A percentile compares a stretch with the other conserved stretches of the same genome.
phyloP scores from a whole-genome alignment of 2,888 invertebrate species.

The Drosophila mimica region DNA sequence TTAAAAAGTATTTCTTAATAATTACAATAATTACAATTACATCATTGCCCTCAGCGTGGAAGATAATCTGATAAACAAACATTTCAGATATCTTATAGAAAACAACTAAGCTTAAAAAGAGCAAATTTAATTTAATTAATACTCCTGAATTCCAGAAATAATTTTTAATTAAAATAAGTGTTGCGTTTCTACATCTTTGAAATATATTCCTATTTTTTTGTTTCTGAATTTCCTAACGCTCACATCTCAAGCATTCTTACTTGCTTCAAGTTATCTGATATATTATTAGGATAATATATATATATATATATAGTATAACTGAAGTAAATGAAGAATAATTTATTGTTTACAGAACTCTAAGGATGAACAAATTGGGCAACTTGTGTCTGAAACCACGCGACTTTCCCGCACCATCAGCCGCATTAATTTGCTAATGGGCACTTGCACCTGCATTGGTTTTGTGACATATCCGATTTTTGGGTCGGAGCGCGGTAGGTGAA shows the following conservation, averaged over 20 bases:
- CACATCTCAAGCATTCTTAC: not conserved
- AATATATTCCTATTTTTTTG: not conserved
- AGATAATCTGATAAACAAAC: no score
- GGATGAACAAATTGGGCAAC: slow-evolving; percentile 44
- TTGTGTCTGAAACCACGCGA: slow-evolving; percentile 60
- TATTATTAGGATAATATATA: not conserved
- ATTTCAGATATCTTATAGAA: no score
- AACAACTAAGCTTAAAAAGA: no score
- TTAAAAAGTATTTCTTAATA: not conserved
- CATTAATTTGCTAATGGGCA: slow-evolving; percentile 76
- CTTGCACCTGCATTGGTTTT: slow-evolving; percentile 70
- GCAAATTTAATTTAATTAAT: no score
- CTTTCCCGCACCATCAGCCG: slow-evolving; percentile 64
- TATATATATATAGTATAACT: not conserved
- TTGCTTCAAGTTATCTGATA: not conserved
- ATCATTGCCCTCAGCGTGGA: fast-evolving
- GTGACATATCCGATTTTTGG: slow-evolving; percentile 75
- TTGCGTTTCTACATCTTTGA: not conserved
- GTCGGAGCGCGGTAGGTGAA: slow-evolving; percentile 61
- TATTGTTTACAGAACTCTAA: slow-evolving; percentile 40
- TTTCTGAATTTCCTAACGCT: not conserved
- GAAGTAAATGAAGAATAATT: not conserved
- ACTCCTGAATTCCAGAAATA: no score
- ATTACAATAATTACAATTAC: no score
- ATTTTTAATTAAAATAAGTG: not conserved